A percentile compares a stretch with the other conserved stretches of the same genome.
These are phyloP conservation scores for Shinisaurus crocodilurus DNA, from an alignment of 2,113 vertebrate genomes.

Conservation along the genomic window DNA sequence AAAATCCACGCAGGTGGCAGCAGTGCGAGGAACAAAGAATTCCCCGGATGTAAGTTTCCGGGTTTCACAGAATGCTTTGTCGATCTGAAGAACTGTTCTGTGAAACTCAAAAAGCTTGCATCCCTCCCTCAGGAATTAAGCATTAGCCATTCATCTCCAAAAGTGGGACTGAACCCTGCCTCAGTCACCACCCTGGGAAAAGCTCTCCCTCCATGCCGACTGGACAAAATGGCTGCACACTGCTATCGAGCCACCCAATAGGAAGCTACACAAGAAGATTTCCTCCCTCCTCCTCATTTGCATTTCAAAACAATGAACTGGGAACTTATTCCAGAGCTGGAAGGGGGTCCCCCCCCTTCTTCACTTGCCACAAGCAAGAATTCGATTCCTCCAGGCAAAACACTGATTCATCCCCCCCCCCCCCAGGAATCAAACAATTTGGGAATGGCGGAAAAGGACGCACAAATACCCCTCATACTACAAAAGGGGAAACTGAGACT, in stretches of 20 bases:
- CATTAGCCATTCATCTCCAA: neutral
- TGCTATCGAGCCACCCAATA: neutral
- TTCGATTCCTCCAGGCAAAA: neutral
- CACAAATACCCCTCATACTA: too few relatives aligned
- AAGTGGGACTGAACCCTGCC: neutral
- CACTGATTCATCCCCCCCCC: fast-evolving
- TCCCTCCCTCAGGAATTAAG: neutral
- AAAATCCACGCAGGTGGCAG: too few relatives aligned
- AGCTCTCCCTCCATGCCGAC: neutral
- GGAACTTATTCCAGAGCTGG: neutral
- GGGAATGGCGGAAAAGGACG: neutral
- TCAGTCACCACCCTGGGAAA: too few relatives aligned
- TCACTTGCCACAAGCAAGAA: too few relatives aligned
- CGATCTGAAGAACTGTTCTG: neutral
- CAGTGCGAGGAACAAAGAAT: too few relatives aligned
- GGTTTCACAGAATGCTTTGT: neutral
- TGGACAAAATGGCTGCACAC: neutral
- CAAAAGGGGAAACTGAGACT: neutral
- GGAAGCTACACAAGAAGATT: neutral
- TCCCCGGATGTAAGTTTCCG: neutral
- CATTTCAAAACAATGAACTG: slow-evolving; percentile 5
- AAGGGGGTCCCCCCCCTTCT: too few relatives aligned
- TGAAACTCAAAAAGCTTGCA: neutral
- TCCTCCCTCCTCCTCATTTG: neutral
- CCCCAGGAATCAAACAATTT: neutral